Conservation (phyloP, 1,140 invertebrate species). For the Zaprionus lachaisei region DNA sequence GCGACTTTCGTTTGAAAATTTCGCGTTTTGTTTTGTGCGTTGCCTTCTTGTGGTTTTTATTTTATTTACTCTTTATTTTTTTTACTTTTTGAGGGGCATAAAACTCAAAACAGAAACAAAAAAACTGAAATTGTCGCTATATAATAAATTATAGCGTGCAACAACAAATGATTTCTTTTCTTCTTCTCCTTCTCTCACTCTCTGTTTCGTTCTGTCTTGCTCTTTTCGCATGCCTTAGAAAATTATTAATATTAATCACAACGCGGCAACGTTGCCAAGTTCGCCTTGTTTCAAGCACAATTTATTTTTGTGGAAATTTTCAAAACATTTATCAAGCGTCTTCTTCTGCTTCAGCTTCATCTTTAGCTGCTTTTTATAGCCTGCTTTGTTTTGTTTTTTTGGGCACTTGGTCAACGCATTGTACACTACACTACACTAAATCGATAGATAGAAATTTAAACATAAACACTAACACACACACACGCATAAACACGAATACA, state of each 20-base stretch:
- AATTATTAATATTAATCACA: slow-evolving; percentile 49
- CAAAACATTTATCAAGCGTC: slow-evolving; percentile 31
- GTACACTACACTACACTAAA: slow-evolving; percentile 28
- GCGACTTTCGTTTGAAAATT: slow-evolving; percentile 67
- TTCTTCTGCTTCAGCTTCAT: slow-evolving; percentile 9
- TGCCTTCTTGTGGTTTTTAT: slow-evolving; percentile 31
- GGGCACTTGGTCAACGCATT: slow-evolving; percentile 31
- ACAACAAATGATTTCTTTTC: slow-evolving; percentile 27
- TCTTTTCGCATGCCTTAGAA: slow-evolving; percentile 44
- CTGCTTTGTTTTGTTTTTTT: slow-evolving; percentile 36
- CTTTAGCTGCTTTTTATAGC: background rate
- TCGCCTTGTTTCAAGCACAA: slow-evolving; percentile 23
- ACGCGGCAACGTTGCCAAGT: slow-evolving; percentile 3
- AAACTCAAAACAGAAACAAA: slow-evolving; percentile 39
- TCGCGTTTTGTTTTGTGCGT: slow-evolving; percentile 66
- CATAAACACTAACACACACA: slow-evolving; percentile 34
- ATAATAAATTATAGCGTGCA: slow-evolving; percentile 65
- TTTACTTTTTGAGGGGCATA: slow-evolving; percentile 40
- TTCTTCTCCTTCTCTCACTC: slow-evolving; percentile 6
- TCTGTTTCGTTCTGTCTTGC: slow-evolving; percentile 32
- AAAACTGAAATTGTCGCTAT: slow-evolving; percentile 65
- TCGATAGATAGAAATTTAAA: slow-evolving; percentile 28
- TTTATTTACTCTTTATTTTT: slow-evolving; percentile 26
- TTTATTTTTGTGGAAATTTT: slow-evolving; percentile 42
- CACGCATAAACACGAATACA: background rate